Conservation (phyloP, 2,797 vertebrate genomes). For the Tapera naevia region DNA sequence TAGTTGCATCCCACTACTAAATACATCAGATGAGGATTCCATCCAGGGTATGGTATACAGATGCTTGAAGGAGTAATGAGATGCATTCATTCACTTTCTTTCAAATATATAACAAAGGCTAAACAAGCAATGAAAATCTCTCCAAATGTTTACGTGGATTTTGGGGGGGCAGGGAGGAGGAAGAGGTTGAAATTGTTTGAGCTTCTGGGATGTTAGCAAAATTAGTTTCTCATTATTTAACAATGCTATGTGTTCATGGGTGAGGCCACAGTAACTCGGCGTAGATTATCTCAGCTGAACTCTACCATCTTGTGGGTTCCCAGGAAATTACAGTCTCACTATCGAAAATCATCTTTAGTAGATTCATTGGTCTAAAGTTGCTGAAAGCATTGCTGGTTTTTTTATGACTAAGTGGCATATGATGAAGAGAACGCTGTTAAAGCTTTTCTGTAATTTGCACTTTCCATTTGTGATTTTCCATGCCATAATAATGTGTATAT, state of each 20-base stretch:
- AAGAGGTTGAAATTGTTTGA: neutral
- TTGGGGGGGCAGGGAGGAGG: no score
- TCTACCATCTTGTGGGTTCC: constrained; percentile 60
- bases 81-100: neutral
- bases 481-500: neutral
- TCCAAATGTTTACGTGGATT: neutral
- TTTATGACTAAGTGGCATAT: neutral
- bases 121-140: neutral
- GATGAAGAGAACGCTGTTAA: neutral
- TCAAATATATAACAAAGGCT: neutral
- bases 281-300: neutral
- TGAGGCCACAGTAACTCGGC: neutral
- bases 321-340: constrained; percentile 19
- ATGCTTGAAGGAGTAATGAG: neutral
- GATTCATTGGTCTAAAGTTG: neutral
- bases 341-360: neutral
- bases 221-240: neutral
- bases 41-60: neutral
- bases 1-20: neutral
- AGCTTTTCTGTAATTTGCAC: neutral
- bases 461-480: neutral
- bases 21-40: neutral
- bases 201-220: neutral
- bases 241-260: accelerated
- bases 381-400: neutral